phyloP scores from a whole-genome alignment of 2,797 vertebrate species.

The Ataeniobius toweri region DNA sequence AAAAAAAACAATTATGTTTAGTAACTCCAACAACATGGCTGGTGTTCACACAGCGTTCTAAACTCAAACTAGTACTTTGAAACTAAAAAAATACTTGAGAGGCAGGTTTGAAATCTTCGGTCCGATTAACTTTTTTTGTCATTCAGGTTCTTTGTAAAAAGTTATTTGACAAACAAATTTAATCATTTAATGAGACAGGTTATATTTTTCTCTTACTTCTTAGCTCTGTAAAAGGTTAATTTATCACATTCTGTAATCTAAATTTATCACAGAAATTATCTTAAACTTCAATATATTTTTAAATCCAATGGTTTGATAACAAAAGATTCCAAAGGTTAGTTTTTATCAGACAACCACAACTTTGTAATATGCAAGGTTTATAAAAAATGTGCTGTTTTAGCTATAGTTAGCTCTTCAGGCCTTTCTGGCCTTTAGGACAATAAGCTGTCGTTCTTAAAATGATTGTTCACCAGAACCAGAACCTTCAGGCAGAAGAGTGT shows the following conservation, averaged over 20 bases:
- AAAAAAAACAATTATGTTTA: background rate
- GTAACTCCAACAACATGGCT: background rate
- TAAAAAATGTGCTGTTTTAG: too few species aligned
- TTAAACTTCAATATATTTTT: background rate
- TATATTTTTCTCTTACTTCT: background rate
- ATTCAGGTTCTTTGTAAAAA: background rate
- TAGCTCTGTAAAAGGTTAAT: background rate
- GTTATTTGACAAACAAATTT: background rate
- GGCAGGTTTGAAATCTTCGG: too few species aligned
- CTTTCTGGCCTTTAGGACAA: too few species aligned
- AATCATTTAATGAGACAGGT: background rate
- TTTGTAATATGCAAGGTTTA: too few species aligned
- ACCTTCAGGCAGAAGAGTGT: too few species aligned
- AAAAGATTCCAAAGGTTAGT: background rate
- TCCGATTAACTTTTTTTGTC: background rate
- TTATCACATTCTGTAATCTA: background rate
- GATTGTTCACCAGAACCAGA: too few species aligned
- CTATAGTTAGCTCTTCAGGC: too few species aligned
- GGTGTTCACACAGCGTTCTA: too few species aligned
- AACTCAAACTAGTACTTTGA: background rate
- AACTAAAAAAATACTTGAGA: too few species aligned
- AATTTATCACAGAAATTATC: background rate
- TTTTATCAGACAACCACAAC: too few species aligned
- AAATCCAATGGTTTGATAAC: background rate
- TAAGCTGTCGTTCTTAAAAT: too few species aligned